These are phyloP conservation scores for Diplosoma virens DNA, from an alignment of 23 tunicate genomes.

Conservation along the genomic window DNA sequence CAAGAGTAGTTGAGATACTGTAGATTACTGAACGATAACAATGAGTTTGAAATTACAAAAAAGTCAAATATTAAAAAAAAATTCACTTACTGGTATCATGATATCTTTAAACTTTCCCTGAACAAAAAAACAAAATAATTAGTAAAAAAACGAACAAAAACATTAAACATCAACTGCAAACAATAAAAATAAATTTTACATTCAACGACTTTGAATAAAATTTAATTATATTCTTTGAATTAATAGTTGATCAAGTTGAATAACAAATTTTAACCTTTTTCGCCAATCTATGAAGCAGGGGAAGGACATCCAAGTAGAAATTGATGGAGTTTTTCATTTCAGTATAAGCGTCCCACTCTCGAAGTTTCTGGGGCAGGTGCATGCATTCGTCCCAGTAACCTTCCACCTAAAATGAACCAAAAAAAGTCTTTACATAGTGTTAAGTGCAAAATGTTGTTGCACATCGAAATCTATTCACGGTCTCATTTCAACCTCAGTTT, in stretches of 20 bases:
- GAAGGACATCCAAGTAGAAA: constrained; percentile 75
- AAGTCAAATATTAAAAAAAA: background rate
- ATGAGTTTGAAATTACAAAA: background rate
- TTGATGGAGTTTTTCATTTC: constrained; percentile 89
- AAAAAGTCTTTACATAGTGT: too few species aligned
- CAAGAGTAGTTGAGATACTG: background rate
- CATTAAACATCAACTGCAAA: too few species aligned
- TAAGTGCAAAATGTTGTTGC: too few species aligned
- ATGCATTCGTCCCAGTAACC: constrained; percentile 91
- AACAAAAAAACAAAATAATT: constrained; percentile 3
- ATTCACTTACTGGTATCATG: constrained; percentile 79
- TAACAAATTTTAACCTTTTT: constrained; percentile 82
- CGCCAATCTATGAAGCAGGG: constrained; percentile 72
- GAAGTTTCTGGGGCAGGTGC: constrained; percentile 66
- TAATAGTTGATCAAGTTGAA: too few species aligned
- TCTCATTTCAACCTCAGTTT: too few species aligned
- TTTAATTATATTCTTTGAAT: too few species aligned
- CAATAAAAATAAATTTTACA: too few species aligned
- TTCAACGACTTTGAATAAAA: background rate
- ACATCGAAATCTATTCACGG: too few species aligned
- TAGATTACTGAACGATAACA: background rate
- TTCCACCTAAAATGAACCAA: constrained; percentile 72
- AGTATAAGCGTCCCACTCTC: constrained; percentile 81
- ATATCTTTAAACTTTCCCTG: constrained; percentile 95
- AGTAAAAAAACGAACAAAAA: background rate